These are phyloP conservation scores for Ellobium chinense DNA, from an alignment of 2,888 invertebrate genomes.

Conservation along the genomic window DNA sequence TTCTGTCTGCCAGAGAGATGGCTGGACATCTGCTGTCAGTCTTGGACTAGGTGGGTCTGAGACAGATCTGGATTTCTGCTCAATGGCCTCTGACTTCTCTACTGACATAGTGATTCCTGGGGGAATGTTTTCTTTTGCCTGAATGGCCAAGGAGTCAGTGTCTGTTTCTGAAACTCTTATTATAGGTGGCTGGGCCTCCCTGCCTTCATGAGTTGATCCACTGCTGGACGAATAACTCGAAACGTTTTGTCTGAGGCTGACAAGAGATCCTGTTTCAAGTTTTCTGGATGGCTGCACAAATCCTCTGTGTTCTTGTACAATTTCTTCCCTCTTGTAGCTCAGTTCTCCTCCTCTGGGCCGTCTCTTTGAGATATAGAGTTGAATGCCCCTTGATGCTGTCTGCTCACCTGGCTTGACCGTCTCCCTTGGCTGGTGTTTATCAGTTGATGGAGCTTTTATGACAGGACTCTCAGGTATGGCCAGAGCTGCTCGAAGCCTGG, in stretches of 20 bases:
- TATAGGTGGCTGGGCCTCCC: background rate
- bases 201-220: background rate
- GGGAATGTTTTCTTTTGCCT: background rate
- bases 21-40: background rate
- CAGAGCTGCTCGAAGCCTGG: background rate
- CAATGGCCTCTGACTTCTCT: background rate
- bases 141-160: background rate
- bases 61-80: background rate
- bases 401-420: background rate
- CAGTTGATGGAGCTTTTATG: background rate
- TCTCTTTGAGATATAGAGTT: background rate
- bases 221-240: background rate
- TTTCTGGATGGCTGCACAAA: constrained; percentile 30
- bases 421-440: background rate
- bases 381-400: background rate
- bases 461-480: constrained; percentile 2
- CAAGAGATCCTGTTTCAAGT: constrained; percentile 3
- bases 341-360: constrained; percentile 28
- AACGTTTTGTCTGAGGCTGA: background rate
- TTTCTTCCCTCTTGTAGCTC: constrained; percentile 45
- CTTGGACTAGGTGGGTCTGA: background rate
- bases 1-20: background rate
- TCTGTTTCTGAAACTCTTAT: background rate
- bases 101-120: background rate
- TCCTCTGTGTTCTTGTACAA: background rate